Conservation (phyloP, 2,888 invertebrate species). For the Sinodicranocentrus sp. region DNA sequence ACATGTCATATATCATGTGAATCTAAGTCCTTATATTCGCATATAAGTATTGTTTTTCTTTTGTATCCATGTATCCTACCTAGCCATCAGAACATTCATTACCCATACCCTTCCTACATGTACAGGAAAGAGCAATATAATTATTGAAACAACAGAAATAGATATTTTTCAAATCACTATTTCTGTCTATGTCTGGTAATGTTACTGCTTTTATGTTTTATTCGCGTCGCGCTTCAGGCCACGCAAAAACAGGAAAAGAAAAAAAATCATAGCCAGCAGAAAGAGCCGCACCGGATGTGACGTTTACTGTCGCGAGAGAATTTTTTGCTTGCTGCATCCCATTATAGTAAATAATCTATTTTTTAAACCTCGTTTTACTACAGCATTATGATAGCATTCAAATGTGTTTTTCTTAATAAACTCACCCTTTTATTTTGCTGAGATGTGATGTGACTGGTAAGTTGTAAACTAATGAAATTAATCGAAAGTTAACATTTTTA, state of each 20-base stretch:
- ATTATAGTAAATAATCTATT: no score
- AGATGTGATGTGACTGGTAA: no score
- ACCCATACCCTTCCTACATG: no score
- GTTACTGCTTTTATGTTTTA: slow-evolving; percentile 4
- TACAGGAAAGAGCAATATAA: background rate
- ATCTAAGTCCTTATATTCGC: background rate
- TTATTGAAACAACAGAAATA: slow-evolving; percentile 15
- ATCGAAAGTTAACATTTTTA: no score
- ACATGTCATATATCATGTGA: background rate
- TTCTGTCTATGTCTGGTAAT: slow-evolving; percentile 23
- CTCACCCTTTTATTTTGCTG: no score
- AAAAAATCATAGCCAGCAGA: slow-evolving; percentile 37
- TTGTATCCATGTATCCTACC: no score
- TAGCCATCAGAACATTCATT: no score
- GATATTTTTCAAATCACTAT: background rate
- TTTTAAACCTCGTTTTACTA: no score
- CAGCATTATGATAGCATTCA: no score
- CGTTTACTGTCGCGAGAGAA: slow-evolving; percentile 39
- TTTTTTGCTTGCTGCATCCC: slow-evolving; percentile 7
- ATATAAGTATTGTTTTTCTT: background rate
- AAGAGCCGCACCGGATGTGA: slow-evolving; percentile 61
- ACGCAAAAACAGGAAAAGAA: slow-evolving; percentile 51
- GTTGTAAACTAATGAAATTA: no score
- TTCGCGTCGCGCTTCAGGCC: slow-evolving; percentile 33
- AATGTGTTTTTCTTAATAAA: no score